Evolutionary conservation across 2,113 vertebrate species (phyloP), one percentile per base, ranked within the genome.

Genomic region (Phocoena phocoena): DNA sequence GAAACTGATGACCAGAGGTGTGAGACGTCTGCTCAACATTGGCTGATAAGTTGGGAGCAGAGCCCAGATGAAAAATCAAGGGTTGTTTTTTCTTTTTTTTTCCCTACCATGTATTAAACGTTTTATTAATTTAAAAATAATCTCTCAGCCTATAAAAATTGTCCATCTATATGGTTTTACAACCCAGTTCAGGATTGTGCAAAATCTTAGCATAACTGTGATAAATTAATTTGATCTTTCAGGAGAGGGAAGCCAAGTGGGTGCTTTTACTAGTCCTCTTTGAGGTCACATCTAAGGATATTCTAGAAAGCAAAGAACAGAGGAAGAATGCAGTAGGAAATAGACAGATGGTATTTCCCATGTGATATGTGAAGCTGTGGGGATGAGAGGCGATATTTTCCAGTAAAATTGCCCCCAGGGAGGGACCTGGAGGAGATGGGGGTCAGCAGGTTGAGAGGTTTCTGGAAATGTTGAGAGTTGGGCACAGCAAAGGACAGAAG

Each of bases 11-110:
- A 74, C 58, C 33, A 76, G 60, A 26, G 6, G 53, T 10, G 11
- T 1, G 14, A 36, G 38, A 2, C 0, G 0, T 36, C 6, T 31
- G 6, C 33, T 38, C 14, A 38, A 23, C 10, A 7, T 28, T 26
- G 50, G 73, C n/a, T 17, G 20, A 21, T 21, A 33, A 28, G 44
- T 2, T 31, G 28, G 25, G 20, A 53, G n/a, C 21, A 21, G 15
- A 38, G 44, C 5, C 20, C 44, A 74, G 65, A 79, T 15, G 20
- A 65, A 33, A 17, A 21, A 17, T 53, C 17, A 47, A 36, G 36
- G 8, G 3, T 8, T 13, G 41, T 25, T 65, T 47, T 23, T 6
- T 5, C 9, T 53, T 26, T 65, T 47, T 23, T 6, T 11, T 41
- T 41, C 6, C 6, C 3, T 6, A 62, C 1, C 38, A 31, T 60